Conservation (phyloP, 2,113 vertebrate genomes). For the Scophthalmus maximus region DNA sequence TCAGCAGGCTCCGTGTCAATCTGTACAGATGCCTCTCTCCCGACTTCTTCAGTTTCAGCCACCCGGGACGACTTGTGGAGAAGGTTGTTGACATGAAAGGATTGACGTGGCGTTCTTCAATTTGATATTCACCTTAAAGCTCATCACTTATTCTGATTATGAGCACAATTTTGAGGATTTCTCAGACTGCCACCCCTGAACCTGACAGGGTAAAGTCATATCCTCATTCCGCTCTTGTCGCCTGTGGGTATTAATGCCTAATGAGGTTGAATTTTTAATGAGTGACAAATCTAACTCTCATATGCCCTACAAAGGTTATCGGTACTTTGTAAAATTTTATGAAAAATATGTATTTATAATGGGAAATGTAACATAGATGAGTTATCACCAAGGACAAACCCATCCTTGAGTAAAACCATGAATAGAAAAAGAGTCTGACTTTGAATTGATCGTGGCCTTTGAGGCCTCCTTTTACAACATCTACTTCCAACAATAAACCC, state of each 20-base stretch:
- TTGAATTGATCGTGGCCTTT: conserved; percentile 29
- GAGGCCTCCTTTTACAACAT: conserved; percentile 26
- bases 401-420: not conserved
- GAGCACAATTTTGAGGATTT: conserved; percentile 3
- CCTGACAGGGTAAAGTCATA: not conserved
- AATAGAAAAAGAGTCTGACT: conserved; percentile 3
- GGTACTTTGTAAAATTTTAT: not conserved
- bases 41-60: conserved; percentile 14
- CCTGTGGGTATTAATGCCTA: not conserved
- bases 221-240: conserved; percentile 9
- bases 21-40: conserved; percentile 40
- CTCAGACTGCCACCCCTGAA: not conserved
- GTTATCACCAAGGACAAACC: not conserved
- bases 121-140: conserved; percentile 21
- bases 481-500: conserved; percentile 44
- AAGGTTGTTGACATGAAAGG: conserved; percentile 5
- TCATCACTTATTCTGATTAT: not conserved
- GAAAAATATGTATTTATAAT: not conserved
- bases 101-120: conserved; percentile 16
- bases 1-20: conserved; percentile 43
- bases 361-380: not conserved
- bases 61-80: conserved; percentile 12
- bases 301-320: not conserved
- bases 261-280: conserved; percentile 16
- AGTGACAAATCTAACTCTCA: not conserved